phyloP scores from a whole-genome alignment of 2,113 vertebrate species.

The Microtus oregoni region DNA sequence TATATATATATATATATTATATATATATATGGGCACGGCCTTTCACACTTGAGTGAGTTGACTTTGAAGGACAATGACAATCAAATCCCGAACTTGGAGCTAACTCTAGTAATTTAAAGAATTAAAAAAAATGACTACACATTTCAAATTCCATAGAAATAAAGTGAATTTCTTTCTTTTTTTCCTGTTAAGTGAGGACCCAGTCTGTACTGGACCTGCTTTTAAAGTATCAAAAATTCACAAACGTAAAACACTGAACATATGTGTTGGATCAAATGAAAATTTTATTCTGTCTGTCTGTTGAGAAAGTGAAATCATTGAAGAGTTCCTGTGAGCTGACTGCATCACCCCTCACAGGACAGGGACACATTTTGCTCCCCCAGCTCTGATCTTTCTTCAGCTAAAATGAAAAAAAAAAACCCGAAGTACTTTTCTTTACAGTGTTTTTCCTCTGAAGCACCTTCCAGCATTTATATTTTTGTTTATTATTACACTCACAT shows the following conservation, averaged over 20 bases:
- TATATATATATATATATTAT: too few species aligned
- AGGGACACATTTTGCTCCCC: background rate
- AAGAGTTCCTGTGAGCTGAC: background rate
- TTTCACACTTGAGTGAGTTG: conserved; percentile 47
- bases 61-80: conserved; percentile 21
- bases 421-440: too few species aligned
- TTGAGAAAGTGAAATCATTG: conserved; percentile 9
- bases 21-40: background rate
- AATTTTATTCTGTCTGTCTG: conserved; percentile 25
- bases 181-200: background rate
- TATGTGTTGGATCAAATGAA: conserved; percentile 18
- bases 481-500: background rate
- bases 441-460: background rate
- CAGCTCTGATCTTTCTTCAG: background rate
- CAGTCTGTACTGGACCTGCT: background rate
- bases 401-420: background rate
- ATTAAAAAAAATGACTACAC: conserved; percentile 47
- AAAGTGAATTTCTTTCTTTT: background rate
- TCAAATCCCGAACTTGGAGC: conserved; percentile 23
- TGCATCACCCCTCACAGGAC: background rate
- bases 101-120: conserved; percentile 37
- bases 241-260: background rate
- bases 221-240: conserved; percentile 56
- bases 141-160: background rate
- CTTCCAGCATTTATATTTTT: conserved; percentile 45